Evolutionary conservation across 2,888 invertebrate genomes (phyloP).

Genomic region (Drosophila borborema): DNA sequence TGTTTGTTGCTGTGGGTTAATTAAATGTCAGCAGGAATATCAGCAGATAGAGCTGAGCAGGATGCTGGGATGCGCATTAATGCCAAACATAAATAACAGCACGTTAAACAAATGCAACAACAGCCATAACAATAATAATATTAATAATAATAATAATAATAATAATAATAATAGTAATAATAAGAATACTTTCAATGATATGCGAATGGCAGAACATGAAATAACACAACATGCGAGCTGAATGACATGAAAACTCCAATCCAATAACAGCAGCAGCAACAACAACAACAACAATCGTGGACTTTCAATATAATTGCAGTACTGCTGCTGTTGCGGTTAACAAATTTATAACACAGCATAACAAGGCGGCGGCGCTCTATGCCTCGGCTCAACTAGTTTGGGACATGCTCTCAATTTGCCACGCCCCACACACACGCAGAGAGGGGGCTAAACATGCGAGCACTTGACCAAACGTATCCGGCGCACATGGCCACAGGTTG

Average conservation of each 20-base stretch:
- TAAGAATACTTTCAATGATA: conserved; percentile 55
- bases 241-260: conserved; percentile 47
- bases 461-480: conserved; percentile 71
- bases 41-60: conserved; percentile 10
- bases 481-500: conserved; percentile 72
- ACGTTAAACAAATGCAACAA: conserved; percentile 56
- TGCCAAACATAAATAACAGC: conserved; percentile 64
- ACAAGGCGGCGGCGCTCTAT: conserved; percentile 39
- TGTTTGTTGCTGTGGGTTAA: conserved; percentile 59
- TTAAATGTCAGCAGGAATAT: conserved; percentile 49
- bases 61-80: conserved; percentile 52
- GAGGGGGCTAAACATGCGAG: conserved; percentile 29
- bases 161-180: conserved; percentile 48
- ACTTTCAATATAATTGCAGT: conserved; percentile 25
- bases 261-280: conserved; percentile 23
- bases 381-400: conserved; percentile 38
- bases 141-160: conserved; percentile 46
- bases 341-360: conserved; percentile 69
- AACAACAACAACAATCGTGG: conserved; percentile 18
- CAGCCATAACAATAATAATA: conserved; percentile 46
- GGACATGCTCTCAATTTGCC: conserved; percentile 56
- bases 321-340: conserved; percentile 59
- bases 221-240: conserved; percentile 62
- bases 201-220: conserved; percentile 64
- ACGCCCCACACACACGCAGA: conserved; percentile 45